These are phyloP conservation scores for Champsocephalus gunnari DNA, from an alignment of 2,797 vertebrate genomes.

Conservation along the genomic window DNA sequence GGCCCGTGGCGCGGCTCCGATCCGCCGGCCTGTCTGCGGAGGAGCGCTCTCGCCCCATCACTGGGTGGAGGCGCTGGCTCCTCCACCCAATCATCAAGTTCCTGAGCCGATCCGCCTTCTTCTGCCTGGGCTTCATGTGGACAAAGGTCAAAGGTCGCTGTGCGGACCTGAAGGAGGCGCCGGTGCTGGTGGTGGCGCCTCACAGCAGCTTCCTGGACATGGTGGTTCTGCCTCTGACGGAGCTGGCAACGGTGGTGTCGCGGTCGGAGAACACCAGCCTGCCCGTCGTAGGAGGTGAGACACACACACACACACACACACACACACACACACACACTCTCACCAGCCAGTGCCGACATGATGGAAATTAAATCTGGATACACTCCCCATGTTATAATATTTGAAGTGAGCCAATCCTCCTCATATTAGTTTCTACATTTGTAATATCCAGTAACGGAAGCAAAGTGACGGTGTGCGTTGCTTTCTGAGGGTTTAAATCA, in stretches of 20 bases:
- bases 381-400: no score
- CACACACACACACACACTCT: background rate
- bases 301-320: background rate
- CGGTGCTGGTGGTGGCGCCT: conserved; percentile 90
- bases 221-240: conserved; percentile 82
- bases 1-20: conserved; percentile 88
- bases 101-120: conserved; percentile 87
- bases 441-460: no score
- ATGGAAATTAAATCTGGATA: background rate
- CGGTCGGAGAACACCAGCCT: conserved; percentile 89
- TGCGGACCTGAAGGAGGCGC: conserved; percentile 87
- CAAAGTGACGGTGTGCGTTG: no score
- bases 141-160: conserved; percentile 88
- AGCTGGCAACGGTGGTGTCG: conserved; percentile 90
- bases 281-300: conserved; percentile 91
- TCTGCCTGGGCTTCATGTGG: conserved; percentile 88
- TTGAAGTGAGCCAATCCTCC: no score
- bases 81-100: conserved; percentile 78
- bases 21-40: conserved; percentile 84
- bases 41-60: conserved; percentile 80
- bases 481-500: no score
- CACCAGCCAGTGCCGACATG: background rate
- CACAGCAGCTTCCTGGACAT: conserved; percentile 93
- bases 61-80: conserved; percentile 86
- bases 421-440: no score